A percentile compares a stretch with the other conserved stretches of the same genome.
These are phyloP conservation scores for Hippolais icterina DNA, from an alignment of 2,113 vertebrate species.

Conservation along the genomic window DNA sequence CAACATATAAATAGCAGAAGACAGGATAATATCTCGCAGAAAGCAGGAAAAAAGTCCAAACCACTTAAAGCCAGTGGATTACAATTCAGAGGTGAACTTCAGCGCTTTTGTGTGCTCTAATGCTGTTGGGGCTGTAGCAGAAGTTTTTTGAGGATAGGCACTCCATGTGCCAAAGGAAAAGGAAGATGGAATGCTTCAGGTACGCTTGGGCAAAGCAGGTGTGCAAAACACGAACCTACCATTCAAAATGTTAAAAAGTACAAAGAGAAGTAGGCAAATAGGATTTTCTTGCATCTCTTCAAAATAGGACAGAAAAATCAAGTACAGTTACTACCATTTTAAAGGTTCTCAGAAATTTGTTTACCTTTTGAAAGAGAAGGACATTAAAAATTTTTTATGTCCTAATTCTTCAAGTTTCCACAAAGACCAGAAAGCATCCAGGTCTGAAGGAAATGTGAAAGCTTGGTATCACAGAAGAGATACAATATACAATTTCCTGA, in stretches of 20 bases:
- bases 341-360: background rate
- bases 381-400: no score
- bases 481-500: background rate
- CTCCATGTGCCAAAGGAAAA: background rate
- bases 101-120: background rate
- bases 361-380: background rate
- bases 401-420: background rate
- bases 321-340: fast-evolving
- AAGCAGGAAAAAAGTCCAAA: background rate
- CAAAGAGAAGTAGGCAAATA: background rate
- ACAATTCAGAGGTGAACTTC: background rate
- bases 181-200: background rate
- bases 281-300: background rate
- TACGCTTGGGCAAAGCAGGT: background rate
- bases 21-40: background rate
- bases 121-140: background rate
- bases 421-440: background rate
- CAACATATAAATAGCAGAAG: background rate
- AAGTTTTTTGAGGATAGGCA: background rate
- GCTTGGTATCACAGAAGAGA: background rate
- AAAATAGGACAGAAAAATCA: background rate
- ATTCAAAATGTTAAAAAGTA: background rate
- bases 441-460: background rate
- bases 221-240: background rate
- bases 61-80: background rate